phyloP scores from a whole-genome alignment of 2,113 vertebrate genomes.

The Phrynosoma platyrhinos region DNA sequence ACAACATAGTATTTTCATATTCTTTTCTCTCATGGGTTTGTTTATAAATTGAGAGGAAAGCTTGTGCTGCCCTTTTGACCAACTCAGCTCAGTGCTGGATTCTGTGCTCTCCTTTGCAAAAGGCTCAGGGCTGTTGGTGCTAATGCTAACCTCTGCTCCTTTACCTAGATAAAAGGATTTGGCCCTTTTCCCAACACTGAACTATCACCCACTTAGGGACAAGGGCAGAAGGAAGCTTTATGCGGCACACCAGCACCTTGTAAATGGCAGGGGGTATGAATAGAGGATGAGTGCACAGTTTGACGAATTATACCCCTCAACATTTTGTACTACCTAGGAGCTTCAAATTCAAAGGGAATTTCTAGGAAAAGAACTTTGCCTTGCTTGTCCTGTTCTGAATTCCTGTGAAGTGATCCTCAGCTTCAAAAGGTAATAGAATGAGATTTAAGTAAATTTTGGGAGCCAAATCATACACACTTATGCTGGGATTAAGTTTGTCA shows the following conservation, averaged over 20 bases:
- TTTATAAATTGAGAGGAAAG: not conserved
- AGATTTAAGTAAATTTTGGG: not conserved
- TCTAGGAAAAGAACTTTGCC: too few species aligned
- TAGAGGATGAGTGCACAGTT: not conserved
- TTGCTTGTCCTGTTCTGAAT: not conserved
- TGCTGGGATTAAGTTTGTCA: not conserved
- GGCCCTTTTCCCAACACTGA: not conserved
- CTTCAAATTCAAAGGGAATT: not conserved
- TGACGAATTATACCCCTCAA: not conserved
- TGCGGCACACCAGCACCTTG: not conserved
- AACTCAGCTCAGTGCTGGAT: not conserved
- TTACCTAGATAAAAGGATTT: not conserved
- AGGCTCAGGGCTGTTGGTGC: not conserved
- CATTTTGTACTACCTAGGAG: not conserved
- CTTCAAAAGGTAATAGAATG: not conserved
- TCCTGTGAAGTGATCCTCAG: not conserved
- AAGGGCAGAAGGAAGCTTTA: not conserved
- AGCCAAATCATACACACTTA: not conserved
- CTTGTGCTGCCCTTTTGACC: not conserved
- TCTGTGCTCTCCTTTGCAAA: not conserved
- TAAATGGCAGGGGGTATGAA: not conserved
- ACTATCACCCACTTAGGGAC: not conserved
- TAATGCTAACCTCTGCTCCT: not conserved
- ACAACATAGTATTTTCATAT: not conserved
- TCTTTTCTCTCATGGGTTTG: not conserved